Base-by-base conservation (phyloP, 2,797 vertebrate genomes). In the Podargus strigoides region DNA sequence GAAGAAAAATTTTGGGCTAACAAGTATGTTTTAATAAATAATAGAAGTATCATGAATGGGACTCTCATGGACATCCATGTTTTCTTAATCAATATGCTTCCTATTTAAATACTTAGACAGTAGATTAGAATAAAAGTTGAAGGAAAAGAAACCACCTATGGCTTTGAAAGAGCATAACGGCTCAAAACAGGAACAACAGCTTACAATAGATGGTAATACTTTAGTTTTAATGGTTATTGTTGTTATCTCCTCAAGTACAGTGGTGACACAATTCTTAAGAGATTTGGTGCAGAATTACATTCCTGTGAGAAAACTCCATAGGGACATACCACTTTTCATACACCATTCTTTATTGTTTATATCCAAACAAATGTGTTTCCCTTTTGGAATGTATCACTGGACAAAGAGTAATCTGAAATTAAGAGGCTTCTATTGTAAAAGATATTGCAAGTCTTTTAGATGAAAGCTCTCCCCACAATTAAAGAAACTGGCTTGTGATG, bases 241-340 rank as follows among this genome's bases (percentile, higher is more conserved):
- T 94, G 73, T 94, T 93, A 96, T 83, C 89, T 90, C 76, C 76
- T 94, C 82, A 94, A 90, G 93, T 75, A 87, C 22, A 89, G 72
- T 3, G 7, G 52, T 82, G 79, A 95, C 72, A 95, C 58, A 96
- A 93, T 90, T 96, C 94, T 94, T 85, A 32, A 94, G 92, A 95
- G 74, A 95, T 84, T 17, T 87, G 85, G 90, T 66, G 92, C 18
- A 87, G 59, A 97, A 85, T 68, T 85, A 63, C 75, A 94, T 87
- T 96, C 94, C 92, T 96, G 87, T 97, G 95, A 96, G 96, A 97
- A 98, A 96, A 95, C 3, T 94, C 91, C 84, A 82, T 28, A 81
- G 89, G 86, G 94, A 91, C 86, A 53, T 46, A 68, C 46, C 82
- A 69, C 80, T 96, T 97, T 96, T 83, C 92, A 94, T 83, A 93